phyloP scores from a whole-genome alignment of 2,113 vertebrate species.

The Hemichromis elongatus region DNA sequence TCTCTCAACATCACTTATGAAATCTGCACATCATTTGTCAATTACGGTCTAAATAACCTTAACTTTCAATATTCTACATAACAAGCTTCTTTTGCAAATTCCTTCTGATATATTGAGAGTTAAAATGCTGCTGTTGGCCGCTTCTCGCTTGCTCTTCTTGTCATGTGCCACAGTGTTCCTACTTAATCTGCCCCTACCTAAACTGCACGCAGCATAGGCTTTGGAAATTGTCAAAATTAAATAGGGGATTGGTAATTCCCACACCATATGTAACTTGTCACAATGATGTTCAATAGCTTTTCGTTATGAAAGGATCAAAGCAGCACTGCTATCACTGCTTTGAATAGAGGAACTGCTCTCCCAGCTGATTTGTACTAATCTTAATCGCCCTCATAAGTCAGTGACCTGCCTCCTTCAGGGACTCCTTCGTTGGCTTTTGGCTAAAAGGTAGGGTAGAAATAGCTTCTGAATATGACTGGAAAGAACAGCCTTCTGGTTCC shows the following conservation, averaged over 20 bases:
- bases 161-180: neutral
- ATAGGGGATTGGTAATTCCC: conserved; percentile 31
- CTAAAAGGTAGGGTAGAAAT: neutral
- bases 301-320: conserved; percentile 48
- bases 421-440: neutral
- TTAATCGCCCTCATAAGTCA: conserved; percentile 25
- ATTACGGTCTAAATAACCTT: neutral
- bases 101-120: neutral
- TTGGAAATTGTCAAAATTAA: conserved; percentile 32
- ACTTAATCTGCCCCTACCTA: conserved; percentile 10
- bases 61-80: neutral
- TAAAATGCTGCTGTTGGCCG: neutral
- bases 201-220: conserved; percentile 1
- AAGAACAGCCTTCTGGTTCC: neutral
- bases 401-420: neutral
- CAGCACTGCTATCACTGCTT: neutral
- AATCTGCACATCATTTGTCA: neutral
- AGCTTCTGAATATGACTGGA: neutral
- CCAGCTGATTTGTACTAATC: conserved; percentile 10
- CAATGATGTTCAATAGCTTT: conserved; percentile 17
- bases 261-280: conserved; percentile 37
- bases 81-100: neutral
- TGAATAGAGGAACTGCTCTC: conserved; percentile 24
- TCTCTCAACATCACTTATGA: neutral
- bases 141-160: neutral